Evolutionary conservation across 2,113 vertebrate genomes (phyloP), one percentile per base, ranked within the genome.

Genomic region (Datnioides undecimradiatus): DNA sequence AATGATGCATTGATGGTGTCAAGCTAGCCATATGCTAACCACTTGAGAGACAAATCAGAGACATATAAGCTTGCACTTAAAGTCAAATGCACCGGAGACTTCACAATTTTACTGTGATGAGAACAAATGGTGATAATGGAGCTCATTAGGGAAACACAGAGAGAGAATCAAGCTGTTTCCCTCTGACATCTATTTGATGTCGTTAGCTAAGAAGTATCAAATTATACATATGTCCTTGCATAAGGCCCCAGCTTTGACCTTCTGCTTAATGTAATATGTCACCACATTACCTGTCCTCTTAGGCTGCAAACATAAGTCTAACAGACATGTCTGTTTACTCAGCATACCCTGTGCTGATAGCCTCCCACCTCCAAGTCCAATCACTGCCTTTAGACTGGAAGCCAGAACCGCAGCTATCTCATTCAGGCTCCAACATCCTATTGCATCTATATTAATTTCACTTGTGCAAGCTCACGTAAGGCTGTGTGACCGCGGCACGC

Each of bases 1-100:
- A 58, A 85, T 89, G 82, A 92, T 83, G 60, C 72, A 91, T 85
- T 19, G 78, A 77, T 29, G 41, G 59, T 65, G 69, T 86, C 84
- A 83, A 66, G 43, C 9, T 34, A 52, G 64, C 85, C 79, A 89
- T 85, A 91, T 85, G 86, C 55, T 71, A 72, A 87, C 58, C 81
- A 66, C 68, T 31, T 82, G 80, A 84, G 70, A 79, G 79, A 43
- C 34, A 86, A 88, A 73, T 38, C 57, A 17, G 34, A 79, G 69
- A 83, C 6, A 33, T 64, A 65, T 69, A 77, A 85, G 63, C 31
- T 70, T n/a, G 23, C 64, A 83, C 48, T 84, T 83, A 78, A 86
- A 68, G 65, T 76, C 49, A 45, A 66, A 80, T 14, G 58, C 62
- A 69, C 45, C 45, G 46, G 31, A 69, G 81, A 74, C 4, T 63